Evolutionary conservation across 2,113 vertebrate species (phyloP).

Genomic region (Naja naja): DNA sequence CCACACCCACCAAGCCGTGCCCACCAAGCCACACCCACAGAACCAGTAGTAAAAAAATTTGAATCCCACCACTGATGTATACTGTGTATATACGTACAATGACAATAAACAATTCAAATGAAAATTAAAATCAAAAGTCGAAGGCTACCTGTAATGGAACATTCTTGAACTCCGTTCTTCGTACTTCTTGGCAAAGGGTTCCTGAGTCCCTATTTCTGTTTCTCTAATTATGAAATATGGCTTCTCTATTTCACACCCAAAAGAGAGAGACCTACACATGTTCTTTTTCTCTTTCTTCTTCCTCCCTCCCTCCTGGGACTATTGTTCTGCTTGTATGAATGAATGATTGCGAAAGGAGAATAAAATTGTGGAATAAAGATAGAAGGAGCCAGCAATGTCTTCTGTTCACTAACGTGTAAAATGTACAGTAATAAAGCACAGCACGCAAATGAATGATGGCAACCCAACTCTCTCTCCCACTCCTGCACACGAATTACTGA

Average conservation of each 20-base stretch:
- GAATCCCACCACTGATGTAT: too few relatives aligned
- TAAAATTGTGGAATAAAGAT: conserved; percentile 52
- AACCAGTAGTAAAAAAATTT: too few relatives aligned
- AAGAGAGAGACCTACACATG: background rate
- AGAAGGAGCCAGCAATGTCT: conserved; percentile 41
- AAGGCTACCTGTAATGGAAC: background rate
- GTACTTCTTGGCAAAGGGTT: background rate
- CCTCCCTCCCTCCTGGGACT: conserved; percentile 2
- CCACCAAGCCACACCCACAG: too few relatives aligned
- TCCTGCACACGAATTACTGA: conserved; percentile 59
- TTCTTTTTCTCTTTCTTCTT: background rate
- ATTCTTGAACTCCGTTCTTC: background rate
- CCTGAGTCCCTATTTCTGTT: background rate
- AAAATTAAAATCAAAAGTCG: too few relatives aligned
- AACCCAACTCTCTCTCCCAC: background rate
- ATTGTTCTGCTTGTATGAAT: conserved; percentile 40
- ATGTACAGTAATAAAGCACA: conserved; percentile 67
- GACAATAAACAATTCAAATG: too few relatives aligned
- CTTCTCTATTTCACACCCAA: background rate
- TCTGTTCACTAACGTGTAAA: conserved; percentile 66
- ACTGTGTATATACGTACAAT: too few relatives aligned
- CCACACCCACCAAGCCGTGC: too few relatives aligned
- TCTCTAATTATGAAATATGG: background rate
- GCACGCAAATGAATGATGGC: conserved; percentile 69
- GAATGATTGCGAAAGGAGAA: conserved; percentile 62